A percentile compares a stretch with the other conserved stretches of the same genome.
phyloP scores from a whole-genome alignment of 2,888 invertebrate genomes.

The Limnephilus auricula region DNA sequence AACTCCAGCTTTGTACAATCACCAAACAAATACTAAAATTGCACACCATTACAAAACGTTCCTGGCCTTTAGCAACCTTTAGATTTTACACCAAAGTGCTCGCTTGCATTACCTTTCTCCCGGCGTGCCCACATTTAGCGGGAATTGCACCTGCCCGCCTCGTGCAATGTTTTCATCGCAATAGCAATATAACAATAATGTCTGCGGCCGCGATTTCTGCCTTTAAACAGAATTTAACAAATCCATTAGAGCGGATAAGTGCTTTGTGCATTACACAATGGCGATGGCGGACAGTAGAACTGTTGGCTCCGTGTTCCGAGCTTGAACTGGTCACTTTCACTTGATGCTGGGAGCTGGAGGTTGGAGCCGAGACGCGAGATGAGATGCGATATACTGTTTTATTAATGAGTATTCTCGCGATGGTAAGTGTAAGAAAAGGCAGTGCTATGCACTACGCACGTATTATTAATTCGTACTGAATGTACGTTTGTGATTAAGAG shows the following conservation, averaged over 20 bases:
- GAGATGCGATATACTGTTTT: background rate
- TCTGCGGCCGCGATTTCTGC: constrained; percentile 31
- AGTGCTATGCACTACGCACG: too few species aligned
- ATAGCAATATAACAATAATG: constrained; percentile 28
- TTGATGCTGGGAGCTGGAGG: constrained; percentile 36
- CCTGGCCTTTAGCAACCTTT: background rate
- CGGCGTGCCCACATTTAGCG: background rate
- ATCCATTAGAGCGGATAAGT: constrained; percentile 64
- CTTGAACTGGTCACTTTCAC: constrained; percentile 55
- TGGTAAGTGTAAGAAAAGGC: too few species aligned
- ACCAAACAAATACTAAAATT: background rate
- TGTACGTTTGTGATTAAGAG: too few species aligned
- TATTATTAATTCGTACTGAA: too few species aligned
- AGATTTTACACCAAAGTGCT: background rate
- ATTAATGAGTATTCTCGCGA: background rate
- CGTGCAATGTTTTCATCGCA: constrained; percentile 27
- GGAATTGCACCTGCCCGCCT: constrained; percentile 14
- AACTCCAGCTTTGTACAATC: background rate
- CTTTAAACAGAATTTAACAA: constrained; percentile 51
- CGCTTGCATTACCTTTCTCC: background rate
- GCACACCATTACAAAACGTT: background rate
- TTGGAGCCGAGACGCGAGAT: background rate
- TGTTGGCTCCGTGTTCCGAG: constrained; percentile 39
- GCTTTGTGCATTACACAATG: constrained; percentile 61
- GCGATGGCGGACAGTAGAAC: constrained; percentile 41